Conservation (phyloP, 2,888 invertebrate species). For the Pachycephus smyrnensis region DNA sequence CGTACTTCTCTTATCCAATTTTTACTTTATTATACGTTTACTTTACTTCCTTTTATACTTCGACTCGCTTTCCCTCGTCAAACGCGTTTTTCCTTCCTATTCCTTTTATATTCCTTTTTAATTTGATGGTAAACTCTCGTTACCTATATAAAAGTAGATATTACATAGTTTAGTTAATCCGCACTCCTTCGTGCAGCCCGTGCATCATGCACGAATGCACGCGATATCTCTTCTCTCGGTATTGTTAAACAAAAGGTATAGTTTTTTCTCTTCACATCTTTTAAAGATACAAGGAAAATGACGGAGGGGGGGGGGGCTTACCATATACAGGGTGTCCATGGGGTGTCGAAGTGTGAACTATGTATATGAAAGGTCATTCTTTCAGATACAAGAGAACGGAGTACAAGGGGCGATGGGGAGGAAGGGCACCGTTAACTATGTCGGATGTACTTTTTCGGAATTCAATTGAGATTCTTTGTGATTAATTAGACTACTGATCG, state of each 20-base stretch:
- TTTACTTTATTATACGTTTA: not conserved
- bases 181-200: conserved; percentile 10
- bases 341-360: conserved; percentile 9
- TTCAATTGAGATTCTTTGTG: not conserved
- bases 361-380: not conserved
- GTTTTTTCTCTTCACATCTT: not conserved
- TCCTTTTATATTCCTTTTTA: conserved; percentile 27
- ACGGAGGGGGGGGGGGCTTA: conserved; percentile 25
- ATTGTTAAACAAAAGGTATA: not conserved
- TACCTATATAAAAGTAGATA: conserved; percentile 44
- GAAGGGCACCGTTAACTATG: not conserved
- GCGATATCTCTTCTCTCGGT: conserved; percentile 14
- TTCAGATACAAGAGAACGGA: not conserved
- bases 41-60: not conserved
- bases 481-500: not conserved
- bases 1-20: not conserved
- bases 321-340: conserved; percentile 50
- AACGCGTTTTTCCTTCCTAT: conserved; percentile 4
- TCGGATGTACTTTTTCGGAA: not conserved
- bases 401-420: not conserved
- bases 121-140: conserved; percentile 45
- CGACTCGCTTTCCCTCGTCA: not conserved
- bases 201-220: conserved; percentile 8
- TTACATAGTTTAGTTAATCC: conserved; percentile 28
- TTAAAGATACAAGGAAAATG: conserved; percentile 37